Conservation (phyloP, 1,140 invertebrate genomes). For the Bombus affinis region DNA sequence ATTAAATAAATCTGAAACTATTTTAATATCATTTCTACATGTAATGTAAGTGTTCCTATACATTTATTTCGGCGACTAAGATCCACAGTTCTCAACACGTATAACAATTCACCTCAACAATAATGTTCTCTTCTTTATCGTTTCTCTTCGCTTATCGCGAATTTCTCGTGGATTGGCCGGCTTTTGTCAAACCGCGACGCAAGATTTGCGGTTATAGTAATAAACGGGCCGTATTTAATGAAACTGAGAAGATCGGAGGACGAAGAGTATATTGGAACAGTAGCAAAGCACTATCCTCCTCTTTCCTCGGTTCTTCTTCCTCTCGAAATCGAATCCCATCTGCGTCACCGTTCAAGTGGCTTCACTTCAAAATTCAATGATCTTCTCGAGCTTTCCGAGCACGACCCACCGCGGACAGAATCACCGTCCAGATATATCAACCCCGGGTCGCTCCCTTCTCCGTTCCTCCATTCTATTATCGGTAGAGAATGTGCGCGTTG, state of each 20-base stretch:
- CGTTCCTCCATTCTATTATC: conserved; percentile 12
- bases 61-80: no score
- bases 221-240: background rate
- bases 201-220: background rate
- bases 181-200: background rate
- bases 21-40: no score
- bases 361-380: conserved; percentile 26
- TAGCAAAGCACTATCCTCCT: background rate
- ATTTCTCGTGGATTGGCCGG: background rate
- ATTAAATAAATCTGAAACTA: no score
- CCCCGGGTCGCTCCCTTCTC: background rate
- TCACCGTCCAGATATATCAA: background rate
- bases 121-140: background rate
- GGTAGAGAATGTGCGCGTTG: background rate
- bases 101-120: no score
- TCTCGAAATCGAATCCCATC: conserved; percentile 10
- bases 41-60: no score
- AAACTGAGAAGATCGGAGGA: background rate
- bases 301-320: background rate
- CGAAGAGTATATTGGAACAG: background rate
- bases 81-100: no score
- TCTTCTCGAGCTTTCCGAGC: conserved; percentile 22
- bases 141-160: background rate
- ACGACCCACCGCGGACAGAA: conserved; percentile 11
- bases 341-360: background rate